phyloP scores from a whole-genome alignment of 2,888 invertebrate genomes.

The Caenorhabditis becei region DNA sequence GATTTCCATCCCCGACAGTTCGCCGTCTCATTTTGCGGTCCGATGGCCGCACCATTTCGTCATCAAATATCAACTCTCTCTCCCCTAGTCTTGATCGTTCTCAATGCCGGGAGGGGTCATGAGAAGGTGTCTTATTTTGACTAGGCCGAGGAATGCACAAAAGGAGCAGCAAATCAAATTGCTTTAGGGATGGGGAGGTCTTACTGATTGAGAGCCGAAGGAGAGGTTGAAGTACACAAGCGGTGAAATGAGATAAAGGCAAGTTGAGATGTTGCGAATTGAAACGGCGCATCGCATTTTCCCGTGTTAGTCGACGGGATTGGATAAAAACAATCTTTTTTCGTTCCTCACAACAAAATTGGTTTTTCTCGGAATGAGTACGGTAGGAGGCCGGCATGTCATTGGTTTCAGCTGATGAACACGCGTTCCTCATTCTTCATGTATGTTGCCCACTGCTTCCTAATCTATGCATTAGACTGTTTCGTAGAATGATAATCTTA shows the following conservation, averaged over 20 bases:
- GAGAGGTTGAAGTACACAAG: slow-evolving; percentile 44
- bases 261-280: slow-evolving; percentile 46
- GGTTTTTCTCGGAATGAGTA: slow-evolving; percentile 9
- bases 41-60: slow-evolving; percentile 18
- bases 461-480: slow-evolving; percentile 58
- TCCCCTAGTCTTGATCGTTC: neutral
- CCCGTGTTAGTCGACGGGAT: neutral
- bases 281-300: slow-evolving; percentile 17
- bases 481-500: slow-evolving; percentile 52
- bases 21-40: slow-evolving; percentile 20
- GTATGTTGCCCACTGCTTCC: slow-evolving; percentile 29
- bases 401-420: neutral
- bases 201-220: slow-evolving; percentile 47
- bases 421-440: slow-evolving; percentile 35
- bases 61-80: slow-evolving; percentile 14
- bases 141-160: slow-evolving; percentile 41
- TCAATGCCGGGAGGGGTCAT: neutral
- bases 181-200: slow-evolving; percentile 49
- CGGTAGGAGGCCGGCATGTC: slow-evolving; percentile 19
- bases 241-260: slow-evolving; percentile 52
- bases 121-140: slow-evolving; percentile 49
- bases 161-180: slow-evolving; percentile 56
- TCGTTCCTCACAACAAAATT: neutral
- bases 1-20: slow-evolving; percentile 38
- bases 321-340: neutral